Conservation (phyloP, 1,140 invertebrate genomes). For the Helicoverpa armigera region DNA sequence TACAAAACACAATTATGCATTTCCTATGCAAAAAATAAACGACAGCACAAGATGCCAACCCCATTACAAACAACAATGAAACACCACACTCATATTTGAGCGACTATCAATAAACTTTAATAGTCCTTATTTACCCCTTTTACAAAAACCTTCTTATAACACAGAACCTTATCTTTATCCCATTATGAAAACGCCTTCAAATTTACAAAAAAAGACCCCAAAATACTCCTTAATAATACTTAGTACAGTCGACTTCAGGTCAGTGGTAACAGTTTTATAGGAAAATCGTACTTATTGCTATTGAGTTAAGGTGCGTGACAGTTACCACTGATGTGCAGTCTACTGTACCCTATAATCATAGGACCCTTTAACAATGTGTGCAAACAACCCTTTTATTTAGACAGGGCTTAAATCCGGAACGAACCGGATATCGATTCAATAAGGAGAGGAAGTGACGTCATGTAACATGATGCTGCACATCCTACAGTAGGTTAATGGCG, state of each 20-base stretch:
- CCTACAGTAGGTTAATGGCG: constrained; percentile 50
- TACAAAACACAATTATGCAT: too few species aligned
- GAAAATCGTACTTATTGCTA: too few species aligned
- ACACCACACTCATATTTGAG: neutral
- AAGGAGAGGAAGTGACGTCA: constrained; percentile 51
- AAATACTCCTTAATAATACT: constrained; percentile 1
- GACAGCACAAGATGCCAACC: neutral
- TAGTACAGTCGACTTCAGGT: too few species aligned
- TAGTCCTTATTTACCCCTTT: constrained; percentile 16
- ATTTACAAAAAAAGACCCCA: constrained; percentile 40
- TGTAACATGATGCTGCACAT: constrained; percentile 46
- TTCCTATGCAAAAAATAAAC: too few species aligned
- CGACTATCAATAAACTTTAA: constrained; percentile 9
- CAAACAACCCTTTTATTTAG: constrained; percentile 53
- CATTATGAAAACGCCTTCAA: constrained; percentile 30
- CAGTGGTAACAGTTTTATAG: too few species aligned
- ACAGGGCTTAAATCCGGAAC: constrained; percentile 52
- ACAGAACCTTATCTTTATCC: constrained; percentile 5
- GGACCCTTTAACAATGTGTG: constrained; percentile 42
- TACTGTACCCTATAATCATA: constrained; percentile 31
- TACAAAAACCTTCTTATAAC: neutral
- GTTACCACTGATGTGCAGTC: too few species aligned
- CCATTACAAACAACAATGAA: neutral
- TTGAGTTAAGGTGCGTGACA: too few species aligned
- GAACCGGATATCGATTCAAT: constrained; percentile 56